A percentile compares a stretch with the other conserved stretches of the same genome.
These are phyloP conservation scores for Oplegnathus fasciatus DNA, from an alignment of 2,113 vertebrate genomes.

Conservation along the genomic window DNA sequence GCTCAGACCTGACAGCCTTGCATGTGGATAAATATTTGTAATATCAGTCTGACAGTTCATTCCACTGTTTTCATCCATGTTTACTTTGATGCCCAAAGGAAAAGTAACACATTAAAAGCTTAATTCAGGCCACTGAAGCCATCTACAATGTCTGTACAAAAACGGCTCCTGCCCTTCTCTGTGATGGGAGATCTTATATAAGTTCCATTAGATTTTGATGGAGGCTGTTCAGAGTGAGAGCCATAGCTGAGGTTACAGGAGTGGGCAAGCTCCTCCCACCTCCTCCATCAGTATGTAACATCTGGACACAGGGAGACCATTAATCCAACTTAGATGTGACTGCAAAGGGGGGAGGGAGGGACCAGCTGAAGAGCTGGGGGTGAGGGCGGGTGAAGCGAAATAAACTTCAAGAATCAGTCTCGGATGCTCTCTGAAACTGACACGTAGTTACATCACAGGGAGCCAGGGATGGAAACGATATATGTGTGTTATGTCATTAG, in stretches of 20 bases:
- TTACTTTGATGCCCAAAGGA: not conserved
- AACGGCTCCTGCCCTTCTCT: not conserved
- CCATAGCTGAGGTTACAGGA: slow-evolving; percentile 55
- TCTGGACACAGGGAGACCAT: slow-evolving; percentile 83
- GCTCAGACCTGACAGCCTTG: not conserved
- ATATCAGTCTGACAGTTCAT: not conserved
- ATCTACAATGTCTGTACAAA: not conserved
- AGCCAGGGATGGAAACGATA: slow-evolving; percentile 8
- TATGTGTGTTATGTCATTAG: slow-evolving; percentile 44
- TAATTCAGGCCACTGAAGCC: not conserved
- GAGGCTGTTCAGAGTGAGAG: slow-evolving; percentile 47
- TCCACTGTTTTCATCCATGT: not conserved
- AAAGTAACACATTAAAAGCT: slow-evolving; percentile 8
- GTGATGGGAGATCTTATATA: slow-evolving; percentile 43
- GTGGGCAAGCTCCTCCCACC: slow-evolving; percentile 62
- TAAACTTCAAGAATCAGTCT: slow-evolving; percentile 45
- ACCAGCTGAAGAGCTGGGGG: slow-evolving; percentile 42
- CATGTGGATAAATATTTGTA: not conserved
- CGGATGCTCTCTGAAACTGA: slow-evolving; percentile 4
- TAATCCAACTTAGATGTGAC: slow-evolving; percentile 78
- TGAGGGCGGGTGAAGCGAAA: slow-evolving; percentile 53
- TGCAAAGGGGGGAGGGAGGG: slow-evolving; percentile 42
- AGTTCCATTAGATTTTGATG: slow-evolving; percentile 41
- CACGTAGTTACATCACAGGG: slow-evolving; percentile 59
- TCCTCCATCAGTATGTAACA: slow-evolving; percentile 79